phyloP scores from a whole-genome alignment of 1,140 invertebrate species.

The Drosophila bocki region DNA sequence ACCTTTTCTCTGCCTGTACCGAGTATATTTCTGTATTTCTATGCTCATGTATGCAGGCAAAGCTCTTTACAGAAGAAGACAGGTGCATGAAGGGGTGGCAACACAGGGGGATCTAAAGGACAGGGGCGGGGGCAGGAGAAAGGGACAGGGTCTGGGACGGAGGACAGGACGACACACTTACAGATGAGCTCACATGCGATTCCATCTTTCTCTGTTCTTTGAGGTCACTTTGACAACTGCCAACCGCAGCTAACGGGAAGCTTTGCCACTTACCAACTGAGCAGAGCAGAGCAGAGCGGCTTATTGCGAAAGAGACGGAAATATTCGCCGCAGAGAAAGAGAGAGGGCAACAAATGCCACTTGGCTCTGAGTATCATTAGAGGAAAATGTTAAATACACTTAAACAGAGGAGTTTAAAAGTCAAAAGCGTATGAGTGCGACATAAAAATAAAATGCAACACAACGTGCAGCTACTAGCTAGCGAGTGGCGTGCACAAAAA shows the following conservation, averaged over 20 bases:
- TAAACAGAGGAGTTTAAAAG: conserved; percentile 68
- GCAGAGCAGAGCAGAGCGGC: conserved; percentile 16
- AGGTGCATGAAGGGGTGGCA: neutral
- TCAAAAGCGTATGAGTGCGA: conserved; percentile 72
- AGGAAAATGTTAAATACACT: conserved; percentile 82
- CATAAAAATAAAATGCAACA: conserved; percentile 65
- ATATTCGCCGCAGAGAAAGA: conserved; percentile 7
- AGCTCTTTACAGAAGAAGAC: conserved; percentile 45
- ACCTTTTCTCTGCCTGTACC: neutral
- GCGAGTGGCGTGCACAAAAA: conserved; percentile 44
- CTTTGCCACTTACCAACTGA: conserved; percentile 58
- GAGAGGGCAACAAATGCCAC: conserved; percentile 61
- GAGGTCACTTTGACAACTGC: conserved; percentile 81
- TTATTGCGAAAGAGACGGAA: conserved; percentile 21
- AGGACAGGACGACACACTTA: conserved; percentile 37
- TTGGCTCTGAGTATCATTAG: conserved; percentile 79
- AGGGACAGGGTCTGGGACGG: neutral
- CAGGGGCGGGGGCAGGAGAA: neutral
- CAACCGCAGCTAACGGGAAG: conserved; percentile 69
- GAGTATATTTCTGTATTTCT: neutral
- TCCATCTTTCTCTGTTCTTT: conserved; percentile 66
- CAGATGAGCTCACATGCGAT: conserved; percentile 53
- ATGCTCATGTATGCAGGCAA: conserved; percentile 27
- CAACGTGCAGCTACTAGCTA: conserved; percentile 25
- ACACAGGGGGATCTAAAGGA: neutral